Percentiles rank a stretch among this genome's conserved stretches.
Conservation (phyloP, 2,113 vertebrate genomes). For the Erythrocercus mccallii region DNA sequence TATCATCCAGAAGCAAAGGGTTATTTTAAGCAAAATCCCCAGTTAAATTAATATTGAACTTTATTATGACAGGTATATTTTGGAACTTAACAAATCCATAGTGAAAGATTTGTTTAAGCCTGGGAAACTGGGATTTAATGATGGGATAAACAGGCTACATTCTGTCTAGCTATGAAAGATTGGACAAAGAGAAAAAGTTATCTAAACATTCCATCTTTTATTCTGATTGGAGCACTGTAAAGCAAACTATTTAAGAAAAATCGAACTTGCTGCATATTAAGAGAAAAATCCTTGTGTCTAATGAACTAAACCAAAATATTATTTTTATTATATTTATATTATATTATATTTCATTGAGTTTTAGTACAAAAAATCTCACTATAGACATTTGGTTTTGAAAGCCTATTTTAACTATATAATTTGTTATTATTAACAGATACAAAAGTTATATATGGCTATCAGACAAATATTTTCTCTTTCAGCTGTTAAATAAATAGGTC, state of each 20-base stretch:
- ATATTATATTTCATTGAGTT: background rate
- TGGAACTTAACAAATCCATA: background rate
- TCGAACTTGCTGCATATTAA: background rate
- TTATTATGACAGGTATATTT: background rate
- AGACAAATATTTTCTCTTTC: conserved; percentile 1
- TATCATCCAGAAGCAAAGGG: background rate
- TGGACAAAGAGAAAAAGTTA: background rate
- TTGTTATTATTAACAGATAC: background rate
- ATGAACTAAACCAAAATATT: conserved; percentile 40
- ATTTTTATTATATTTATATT: too few relatives aligned
- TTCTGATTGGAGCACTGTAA: background rate
- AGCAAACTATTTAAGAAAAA: background rate
- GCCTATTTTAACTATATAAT: background rate
- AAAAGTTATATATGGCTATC: background rate
- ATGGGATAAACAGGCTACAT: background rate
- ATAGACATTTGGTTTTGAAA: background rate
- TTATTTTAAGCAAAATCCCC: background rate
- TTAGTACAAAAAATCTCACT: background rate
- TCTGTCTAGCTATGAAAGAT: background rate
- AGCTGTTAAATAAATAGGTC: background rate
- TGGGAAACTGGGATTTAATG: background rate
- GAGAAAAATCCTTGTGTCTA: conserved; percentile 24
- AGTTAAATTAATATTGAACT: background rate
- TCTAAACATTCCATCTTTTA: background rate
- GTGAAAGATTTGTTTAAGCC: background rate